Conservation (phyloP, 2,888 invertebrate genomes). For the Catotricha subobsoleta region DNA sequence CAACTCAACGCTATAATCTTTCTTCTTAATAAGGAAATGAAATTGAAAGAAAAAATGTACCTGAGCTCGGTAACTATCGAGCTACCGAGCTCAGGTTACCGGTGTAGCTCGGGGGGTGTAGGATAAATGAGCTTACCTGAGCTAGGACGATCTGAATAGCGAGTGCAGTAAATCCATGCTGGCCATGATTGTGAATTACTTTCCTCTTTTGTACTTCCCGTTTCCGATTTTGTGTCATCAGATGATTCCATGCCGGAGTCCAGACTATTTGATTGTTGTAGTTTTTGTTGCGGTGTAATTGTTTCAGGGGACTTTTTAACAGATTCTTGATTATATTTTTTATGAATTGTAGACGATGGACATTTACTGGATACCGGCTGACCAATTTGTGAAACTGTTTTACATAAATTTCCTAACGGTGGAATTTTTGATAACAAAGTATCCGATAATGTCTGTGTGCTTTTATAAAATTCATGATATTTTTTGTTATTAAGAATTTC, state of each 20-base stretch:
- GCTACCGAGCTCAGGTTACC: no score
- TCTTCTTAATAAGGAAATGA: no score
- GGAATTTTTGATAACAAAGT: constrained; percentile 31
- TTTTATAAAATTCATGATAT: no score
- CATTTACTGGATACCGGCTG: constrained; percentile 8
- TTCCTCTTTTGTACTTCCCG: constrained; percentile 23
- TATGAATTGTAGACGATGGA: not conserved
- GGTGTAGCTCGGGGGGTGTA: no score
- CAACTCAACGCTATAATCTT: no score
- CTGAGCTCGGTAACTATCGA: no score
- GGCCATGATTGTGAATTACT: constrained; percentile 53
- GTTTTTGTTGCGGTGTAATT: constrained; percentile 7
- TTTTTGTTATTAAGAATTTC: no score
- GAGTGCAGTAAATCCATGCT: constrained; percentile 96
- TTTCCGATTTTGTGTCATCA: constrained; percentile 28
- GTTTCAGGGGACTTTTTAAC: not conserved
- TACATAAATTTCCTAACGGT: constrained; percentile 47
- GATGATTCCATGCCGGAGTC: constrained; percentile 31
- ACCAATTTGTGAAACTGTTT: constrained; percentile 51
- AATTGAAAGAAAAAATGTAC: no score
- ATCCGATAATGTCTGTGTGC: no score
- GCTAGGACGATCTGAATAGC: constrained; percentile 82
- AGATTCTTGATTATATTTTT: not conserved
- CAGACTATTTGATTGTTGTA: constrained; percentile 24
- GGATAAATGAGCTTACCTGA: no score